phyloP scores from a whole-genome alignment of 2,797 vertebrate species.

The Botia kubotai region DNA sequence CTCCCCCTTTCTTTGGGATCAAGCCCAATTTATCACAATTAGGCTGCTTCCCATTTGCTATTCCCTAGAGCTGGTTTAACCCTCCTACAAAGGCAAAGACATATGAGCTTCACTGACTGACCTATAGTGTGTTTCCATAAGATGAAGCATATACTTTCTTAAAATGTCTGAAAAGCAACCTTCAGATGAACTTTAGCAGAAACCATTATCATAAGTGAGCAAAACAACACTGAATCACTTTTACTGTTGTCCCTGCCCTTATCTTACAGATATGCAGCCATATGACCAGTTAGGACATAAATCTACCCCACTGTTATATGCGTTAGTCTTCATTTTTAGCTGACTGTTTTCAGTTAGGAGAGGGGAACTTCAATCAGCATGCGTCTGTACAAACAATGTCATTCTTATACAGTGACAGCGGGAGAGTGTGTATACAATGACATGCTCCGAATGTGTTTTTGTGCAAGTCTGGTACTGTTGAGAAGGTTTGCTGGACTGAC shows the following conservation, averaged over 20 bases:
- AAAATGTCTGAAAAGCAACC: slow-evolving; percentile 33
- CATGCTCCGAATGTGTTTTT: slow-evolving; percentile 35
- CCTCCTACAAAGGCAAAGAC: slow-evolving; percentile 44
- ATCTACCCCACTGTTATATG: neutral
- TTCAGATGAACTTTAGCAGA: slow-evolving; percentile 50
- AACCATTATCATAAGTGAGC: slow-evolving; percentile 38
- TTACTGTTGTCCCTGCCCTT: slow-evolving; percentile 7
- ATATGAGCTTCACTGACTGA: slow-evolving; percentile 41
- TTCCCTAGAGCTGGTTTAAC: slow-evolving; percentile 46
- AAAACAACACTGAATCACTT: slow-evolving; percentile 43
- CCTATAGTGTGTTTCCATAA: slow-evolving; percentile 37
- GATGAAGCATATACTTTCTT: slow-evolving; percentile 23
- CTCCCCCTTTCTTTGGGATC: slow-evolving; percentile 52
- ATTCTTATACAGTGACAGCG: slow-evolving; percentile 35
- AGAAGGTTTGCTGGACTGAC: slow-evolving; percentile 73
- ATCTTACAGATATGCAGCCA: slow-evolving; percentile 24
- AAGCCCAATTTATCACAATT: slow-evolving; percentile 63
- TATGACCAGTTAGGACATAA: slow-evolving; percentile 45
- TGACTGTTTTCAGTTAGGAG: slow-evolving; percentile 41
- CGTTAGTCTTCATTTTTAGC: slow-evolving; percentile 24
- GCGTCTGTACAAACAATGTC: slow-evolving; percentile 41
- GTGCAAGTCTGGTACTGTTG: slow-evolving; percentile 24
- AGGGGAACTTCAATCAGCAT: slow-evolving; percentile 26
- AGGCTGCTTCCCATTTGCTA: slow-evolving; percentile 57
- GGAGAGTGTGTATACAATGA: neutral